phyloP scores from a whole-genome alignment of 2,113 vertebrate genomes.

The Saccopteryx leptura region DNA sequence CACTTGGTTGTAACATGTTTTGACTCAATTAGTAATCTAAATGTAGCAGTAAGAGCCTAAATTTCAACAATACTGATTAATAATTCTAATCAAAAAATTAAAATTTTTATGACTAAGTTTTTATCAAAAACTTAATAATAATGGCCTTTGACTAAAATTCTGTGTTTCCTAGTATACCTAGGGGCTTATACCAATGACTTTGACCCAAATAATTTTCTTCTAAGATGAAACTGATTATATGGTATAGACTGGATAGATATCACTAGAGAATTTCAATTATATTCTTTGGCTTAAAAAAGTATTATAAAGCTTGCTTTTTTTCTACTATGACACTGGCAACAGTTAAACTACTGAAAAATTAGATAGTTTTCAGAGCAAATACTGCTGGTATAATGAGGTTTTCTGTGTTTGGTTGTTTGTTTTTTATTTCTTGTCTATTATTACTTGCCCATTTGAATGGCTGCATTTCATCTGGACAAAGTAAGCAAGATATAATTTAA shows the following conservation, averaged over 20 bases:
- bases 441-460: conserved; percentile 12
- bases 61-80: not conserved
- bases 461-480: conserved; percentile 8
- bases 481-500: conserved; percentile 57
- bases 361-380: conserved; percentile 54
- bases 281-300: not conserved
- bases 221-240: conserved; percentile 61
- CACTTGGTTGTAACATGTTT: not conserved
- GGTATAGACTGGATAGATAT: not conserved
- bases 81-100: conserved; percentile 53
- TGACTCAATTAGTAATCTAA: not conserved
- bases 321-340: not conserved
- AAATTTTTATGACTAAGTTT: conserved; percentile 12
- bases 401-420: no score
- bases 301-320: not conserved
- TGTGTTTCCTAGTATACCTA: conserved; percentile 26
- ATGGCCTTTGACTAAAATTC: conserved; percentile 54
- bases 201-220: conserved; percentile 67
- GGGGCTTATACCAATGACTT: conserved; percentile 64
- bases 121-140: conserved; percentile 52
- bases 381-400: not conserved
- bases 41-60: not conserved
- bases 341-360: conserved; percentile 42
- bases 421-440: not conserved
- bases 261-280: conserved; percentile 60